Conservation (phyloP, 64 coral and sea anemone genomes). For the Platygyra sinensis region DNA sequence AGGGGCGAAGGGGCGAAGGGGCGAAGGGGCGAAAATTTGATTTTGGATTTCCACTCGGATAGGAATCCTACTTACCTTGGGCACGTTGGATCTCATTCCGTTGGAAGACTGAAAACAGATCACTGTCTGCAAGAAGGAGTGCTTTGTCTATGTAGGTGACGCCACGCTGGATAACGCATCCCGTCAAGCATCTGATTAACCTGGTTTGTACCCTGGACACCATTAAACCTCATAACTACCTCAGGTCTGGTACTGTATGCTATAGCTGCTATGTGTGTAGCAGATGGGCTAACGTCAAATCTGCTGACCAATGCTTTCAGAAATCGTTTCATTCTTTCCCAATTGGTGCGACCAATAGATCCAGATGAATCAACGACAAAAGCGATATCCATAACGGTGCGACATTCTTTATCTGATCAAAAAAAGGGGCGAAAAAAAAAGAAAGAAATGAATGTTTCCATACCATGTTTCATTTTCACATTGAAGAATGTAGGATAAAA, state of each 20-base stretch:
- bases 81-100: constrained; percentile 49
- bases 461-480: too few species aligned
- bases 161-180: constrained; percentile 44
- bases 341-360: constrained; percentile 60
- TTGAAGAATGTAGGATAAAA: too few species aligned
- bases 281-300: constrained; percentile 33
- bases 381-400: constrained; percentile 38
- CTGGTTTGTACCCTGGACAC: constrained; percentile 9
- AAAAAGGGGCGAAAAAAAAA: not conserved
- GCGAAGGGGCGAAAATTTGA: too few species aligned
- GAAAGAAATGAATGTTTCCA: too few species aligned
- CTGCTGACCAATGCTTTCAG: constrained; percentile 38
- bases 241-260: constrained; percentile 56
- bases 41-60: too few species aligned
- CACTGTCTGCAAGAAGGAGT: constrained; percentile 42
- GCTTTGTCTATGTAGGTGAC: constrained; percentile 69
- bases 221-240: constrained; percentile 32
- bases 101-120: constrained; percentile 33
- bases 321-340: constrained; percentile 51
- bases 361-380: constrained; percentile 70
- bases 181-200: constrained; percentile 32
- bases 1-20: not conserved
- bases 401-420: constrained; percentile 32
- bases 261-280: constrained; percentile 53
- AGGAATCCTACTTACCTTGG: constrained; percentile 22